These are phyloP conservation scores for Chloroceryle amazona DNA, from an alignment of 2,797 vertebrate species.

Conservation along the genomic window DNA sequence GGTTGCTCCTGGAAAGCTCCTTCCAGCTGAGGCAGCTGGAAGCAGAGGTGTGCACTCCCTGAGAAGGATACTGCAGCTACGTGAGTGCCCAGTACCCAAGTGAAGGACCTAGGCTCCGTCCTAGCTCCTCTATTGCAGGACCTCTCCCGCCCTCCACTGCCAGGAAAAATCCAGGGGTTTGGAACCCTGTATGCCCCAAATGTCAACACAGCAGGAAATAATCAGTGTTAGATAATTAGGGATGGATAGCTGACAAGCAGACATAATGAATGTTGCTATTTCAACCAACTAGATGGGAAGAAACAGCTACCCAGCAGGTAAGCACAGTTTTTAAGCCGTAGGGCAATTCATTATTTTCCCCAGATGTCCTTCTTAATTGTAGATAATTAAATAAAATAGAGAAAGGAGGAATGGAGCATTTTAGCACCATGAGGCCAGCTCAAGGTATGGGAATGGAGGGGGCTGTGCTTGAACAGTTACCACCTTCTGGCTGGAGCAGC, in stretches of 20 bases:
- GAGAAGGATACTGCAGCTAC: not conserved
- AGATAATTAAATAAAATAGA: constrained; percentile 70
- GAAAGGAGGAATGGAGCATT: not conserved
- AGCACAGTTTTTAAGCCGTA: constrained; percentile 30
- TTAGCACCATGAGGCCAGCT: constrained; percentile 13
- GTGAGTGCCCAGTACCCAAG: accelerated
- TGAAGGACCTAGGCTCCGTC: not conserved
- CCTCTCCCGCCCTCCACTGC: not conserved
- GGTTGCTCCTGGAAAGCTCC: constrained; percentile 18
- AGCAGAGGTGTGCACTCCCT: not conserved
- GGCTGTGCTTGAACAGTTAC: constrained; percentile 15
- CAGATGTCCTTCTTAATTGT: constrained; percentile 65
- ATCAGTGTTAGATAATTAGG: constrained; percentile 54
- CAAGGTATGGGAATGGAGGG: not conserved
- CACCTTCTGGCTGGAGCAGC: constrained; percentile 20
- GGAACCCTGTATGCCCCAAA: not conserved
- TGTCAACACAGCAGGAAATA: constrained; percentile 22
- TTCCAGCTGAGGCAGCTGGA: not conserved
- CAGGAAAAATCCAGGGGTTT: constrained; percentile 8
- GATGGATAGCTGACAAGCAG: constrained; percentile 57
- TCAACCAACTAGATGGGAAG: constrained; percentile 38
- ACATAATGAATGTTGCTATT: constrained; percentile 12
- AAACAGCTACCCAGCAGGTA: constrained; percentile 55
- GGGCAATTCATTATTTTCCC: constrained; percentile 67
- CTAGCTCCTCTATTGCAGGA: not conserved